Percentiles rank a stretch among this genome's conserved stretches.
Evolutionary conservation across 2,113 vertebrate species (phyloP).

Genomic region (Morone saxatilis): DNA sequence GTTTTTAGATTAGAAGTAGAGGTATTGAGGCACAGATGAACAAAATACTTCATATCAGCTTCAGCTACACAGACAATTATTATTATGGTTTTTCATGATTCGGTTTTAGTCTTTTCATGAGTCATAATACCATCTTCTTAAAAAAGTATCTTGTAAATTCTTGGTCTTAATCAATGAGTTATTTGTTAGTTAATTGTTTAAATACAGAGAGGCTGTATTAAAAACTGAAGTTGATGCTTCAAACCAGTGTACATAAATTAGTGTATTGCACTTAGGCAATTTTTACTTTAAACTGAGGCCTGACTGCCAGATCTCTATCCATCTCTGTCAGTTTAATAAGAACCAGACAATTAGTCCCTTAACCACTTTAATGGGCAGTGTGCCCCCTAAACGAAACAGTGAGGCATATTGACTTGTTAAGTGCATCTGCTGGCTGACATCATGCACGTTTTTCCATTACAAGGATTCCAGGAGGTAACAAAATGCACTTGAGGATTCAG

Average conservation of each 20-base stretch:
- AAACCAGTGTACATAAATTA: not conserved
- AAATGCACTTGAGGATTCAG: conserved; percentile 59
- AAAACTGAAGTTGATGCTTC: not conserved
- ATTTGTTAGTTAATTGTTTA: not conserved
- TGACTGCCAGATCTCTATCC: not conserved
- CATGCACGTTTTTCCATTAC: conserved; percentile 62
- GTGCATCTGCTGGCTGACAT: conserved; percentile 28
- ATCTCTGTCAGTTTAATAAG: conserved; percentile 7
- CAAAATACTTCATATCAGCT: not conserved
- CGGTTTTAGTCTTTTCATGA: not conserved
- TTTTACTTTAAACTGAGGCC: not conserved
- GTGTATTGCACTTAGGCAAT: not conserved
- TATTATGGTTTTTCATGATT: too few species aligned
- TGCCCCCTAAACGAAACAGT: conserved; percentile 31
- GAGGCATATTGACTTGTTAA: conserved; percentile 43
- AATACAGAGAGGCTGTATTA: not conserved
- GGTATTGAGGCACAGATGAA: not conserved
- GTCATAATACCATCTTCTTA: not conserved
- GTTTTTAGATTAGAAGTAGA: too few species aligned
- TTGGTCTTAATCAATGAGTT: not conserved
- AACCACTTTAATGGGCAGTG: conserved; percentile 35
- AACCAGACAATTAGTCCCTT: conserved; percentile 14
- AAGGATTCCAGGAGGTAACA: conserved; percentile 35
- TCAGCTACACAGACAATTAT: not conserved
- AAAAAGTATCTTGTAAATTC: not conserved